A percentile compares a stretch with the other conserved stretches of the same genome.
Evolutionary conservation across 2,888 invertebrate genomes (phyloP).

Genomic region (Luperina nickerlii): DNA sequence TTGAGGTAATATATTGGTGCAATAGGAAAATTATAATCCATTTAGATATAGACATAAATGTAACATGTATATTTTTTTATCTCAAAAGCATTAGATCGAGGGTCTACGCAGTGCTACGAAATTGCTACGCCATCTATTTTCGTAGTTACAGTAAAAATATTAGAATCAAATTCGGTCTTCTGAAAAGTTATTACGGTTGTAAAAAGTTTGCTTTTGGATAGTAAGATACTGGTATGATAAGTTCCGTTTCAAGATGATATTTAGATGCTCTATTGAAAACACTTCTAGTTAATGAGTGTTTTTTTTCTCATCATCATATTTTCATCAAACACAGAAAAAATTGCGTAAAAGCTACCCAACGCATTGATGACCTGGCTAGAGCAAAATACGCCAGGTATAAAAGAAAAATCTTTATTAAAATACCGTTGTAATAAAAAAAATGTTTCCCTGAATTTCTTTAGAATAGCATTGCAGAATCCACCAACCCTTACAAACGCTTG

Average conservation of each 20-base stretch:
- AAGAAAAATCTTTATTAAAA: neutral
- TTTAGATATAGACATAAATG: neutral
- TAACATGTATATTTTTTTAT: too few species aligned
- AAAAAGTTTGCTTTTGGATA: neutral
- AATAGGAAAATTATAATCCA: neutral
- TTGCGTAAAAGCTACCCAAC: neutral
- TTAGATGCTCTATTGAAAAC: neutral
- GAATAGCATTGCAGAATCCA: neutral
- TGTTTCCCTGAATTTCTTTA: neutral
- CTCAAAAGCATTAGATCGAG: neutral
- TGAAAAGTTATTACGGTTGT: neutral
- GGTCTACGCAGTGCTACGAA: slow-evolving; percentile 23
- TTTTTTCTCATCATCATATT: neutral
- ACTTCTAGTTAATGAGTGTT: neutral
- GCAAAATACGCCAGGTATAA: neutral
- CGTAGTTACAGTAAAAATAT: neutral
- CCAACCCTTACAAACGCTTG: neutral
- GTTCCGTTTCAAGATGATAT: neutral
- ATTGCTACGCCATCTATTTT: slow-evolving; percentile 14
- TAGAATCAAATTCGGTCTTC: neutral
- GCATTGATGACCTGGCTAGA: neutral
- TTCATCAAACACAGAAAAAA: neutral
- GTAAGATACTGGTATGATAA: neutral
- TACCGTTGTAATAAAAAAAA: neutral
- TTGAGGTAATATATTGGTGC: slow-evolving; percentile 10